A percentile compares a stretch with the other conserved stretches of the same genome.
Evolutionary conservation across 2,888 invertebrate genomes (phyloP).

Genomic region (Cephus nigrinus): DNA sequence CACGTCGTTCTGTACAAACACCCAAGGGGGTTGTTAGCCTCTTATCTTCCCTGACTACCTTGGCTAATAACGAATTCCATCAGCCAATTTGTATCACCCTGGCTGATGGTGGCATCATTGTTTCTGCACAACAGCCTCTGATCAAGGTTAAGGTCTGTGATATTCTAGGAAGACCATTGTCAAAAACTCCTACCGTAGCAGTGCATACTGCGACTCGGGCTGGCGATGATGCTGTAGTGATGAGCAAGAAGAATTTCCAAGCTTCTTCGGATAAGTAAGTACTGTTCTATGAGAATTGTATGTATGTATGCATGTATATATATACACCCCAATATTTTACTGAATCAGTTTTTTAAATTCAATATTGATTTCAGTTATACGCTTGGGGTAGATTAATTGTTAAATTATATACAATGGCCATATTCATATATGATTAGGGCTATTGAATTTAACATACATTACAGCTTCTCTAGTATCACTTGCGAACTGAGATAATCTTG

Average conservation of each 20-base stretch:
- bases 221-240: constrained; percentile 80
- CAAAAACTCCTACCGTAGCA: constrained; percentile 74
- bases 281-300: constrained; percentile 8
- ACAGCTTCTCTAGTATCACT: neutral
- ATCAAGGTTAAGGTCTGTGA: constrained; percentile 80
- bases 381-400: constrained; percentile 61
- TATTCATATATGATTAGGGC: constrained; percentile 5
- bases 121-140: constrained; percentile 80
- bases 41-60: constrained; percentile 79
- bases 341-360: constrained; percentile 33
- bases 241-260: constrained; percentile 72
- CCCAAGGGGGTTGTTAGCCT: constrained; percentile 85
- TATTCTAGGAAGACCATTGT: constrained; percentile 79
- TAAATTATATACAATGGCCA: constrained; percentile 26
- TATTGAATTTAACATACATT: constrained; percentile 17
- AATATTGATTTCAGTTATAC: constrained; percentile 58
- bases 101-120: constrained; percentile 78
- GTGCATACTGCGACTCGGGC: constrained; percentile 81
- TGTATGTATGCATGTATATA: neutral
- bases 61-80: constrained; percentile 77
- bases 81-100: constrained; percentile 85
- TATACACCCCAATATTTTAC: constrained; percentile 58
- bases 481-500: neutral
- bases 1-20: constrained; percentile 88
- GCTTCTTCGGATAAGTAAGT: constrained; percentile 62